Evolutionary conservation across 1,140 invertebrate species (phyloP).

Genomic region (Hirudo medicinalis): DNA sequence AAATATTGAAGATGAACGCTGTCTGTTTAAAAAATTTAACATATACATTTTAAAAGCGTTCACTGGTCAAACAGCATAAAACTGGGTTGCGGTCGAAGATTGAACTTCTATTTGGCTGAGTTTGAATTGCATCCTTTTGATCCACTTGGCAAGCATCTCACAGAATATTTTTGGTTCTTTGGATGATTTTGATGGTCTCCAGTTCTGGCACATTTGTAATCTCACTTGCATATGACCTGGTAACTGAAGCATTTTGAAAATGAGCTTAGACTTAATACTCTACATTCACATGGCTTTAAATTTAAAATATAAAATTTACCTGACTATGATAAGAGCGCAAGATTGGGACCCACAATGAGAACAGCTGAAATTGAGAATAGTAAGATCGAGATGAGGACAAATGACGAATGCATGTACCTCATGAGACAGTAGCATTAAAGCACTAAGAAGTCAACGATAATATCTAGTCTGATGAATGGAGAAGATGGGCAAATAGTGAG

Average conservation of each 20-base stretch:
- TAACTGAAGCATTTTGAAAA: constrained; percentile 48
- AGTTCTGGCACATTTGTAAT: constrained; percentile 74
- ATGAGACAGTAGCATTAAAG: no score
- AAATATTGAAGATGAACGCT: no score
- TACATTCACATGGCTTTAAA: background rate
- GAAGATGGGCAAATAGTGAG: no score
- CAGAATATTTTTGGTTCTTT: constrained; percentile 29
- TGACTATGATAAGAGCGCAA: constrained; percentile 72
- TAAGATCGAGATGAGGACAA: background rate
- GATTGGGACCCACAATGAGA: constrained; percentile 63
- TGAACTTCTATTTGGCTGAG: constrained; percentile 95
- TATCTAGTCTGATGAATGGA: no score
- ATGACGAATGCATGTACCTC: background rate
- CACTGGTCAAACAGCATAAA: constrained; percentile 57
- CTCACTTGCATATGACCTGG: constrained; percentile 76
- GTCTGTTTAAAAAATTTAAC: no score
- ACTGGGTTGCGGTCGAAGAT: constrained; percentile 75
- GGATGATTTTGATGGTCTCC: constrained; percentile 40
- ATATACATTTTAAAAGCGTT: no score
- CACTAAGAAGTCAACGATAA: no score
- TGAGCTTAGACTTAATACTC: background rate
- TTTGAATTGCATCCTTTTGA: constrained; percentile 87
- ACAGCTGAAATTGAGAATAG: constrained; percentile 37
- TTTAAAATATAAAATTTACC: constrained; percentile 45
- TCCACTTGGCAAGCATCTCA: constrained; percentile 59